Evolutionary conservation across 2,888 invertebrate genomes (phyloP), one percentile per base, ranked within the genome.

Genomic region (Diadegma fenestrale): DNA sequence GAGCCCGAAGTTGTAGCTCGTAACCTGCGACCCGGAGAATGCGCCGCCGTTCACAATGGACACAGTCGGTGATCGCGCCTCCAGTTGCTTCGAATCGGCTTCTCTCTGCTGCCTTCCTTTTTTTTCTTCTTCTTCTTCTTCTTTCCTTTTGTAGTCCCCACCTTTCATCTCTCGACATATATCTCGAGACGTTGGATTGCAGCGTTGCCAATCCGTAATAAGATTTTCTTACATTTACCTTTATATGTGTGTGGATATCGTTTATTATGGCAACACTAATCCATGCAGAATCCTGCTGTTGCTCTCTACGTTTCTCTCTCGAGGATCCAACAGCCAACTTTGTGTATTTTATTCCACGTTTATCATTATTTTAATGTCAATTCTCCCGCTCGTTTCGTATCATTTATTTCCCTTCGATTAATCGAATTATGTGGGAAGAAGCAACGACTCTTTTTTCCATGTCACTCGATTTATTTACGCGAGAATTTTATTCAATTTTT

Each of bases 21-120:
- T 92, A 92, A 92, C 92, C 91, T 91, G 91, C 91, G 91, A 92
- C 91, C 92, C 87, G 90, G 89, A 91, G 91, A 92, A 90, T 91
- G 84, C 78, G 73, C 72, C 85, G 89, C 89, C 89, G 89, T 89
- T 91, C 91, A 91, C 91, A 91, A 91, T 91, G 88, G 89, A 85
- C 88, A 90, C 90, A 90, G 87, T 90, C 88, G 88, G 89, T 91
- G 89, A 89, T 89, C 88, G 84, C 80, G 73, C 73, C 80, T 80
- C 64, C 72, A 80, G 58, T 80, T 80, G 80, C 77, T 86, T 79
- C 83, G 76, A 83, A 81, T 76, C 80, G 82, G 69, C 80, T 78
- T 78, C 84, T 71, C 43, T 58, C 26, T 58, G 58, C 69, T 22
- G 66, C 80, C 45, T 63, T 43, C 45, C 43, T 63, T 41, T 41